Base-by-base conservation (phyloP, 2,113 vertebrate genomes). In the Thunnus thynnus region DNA sequence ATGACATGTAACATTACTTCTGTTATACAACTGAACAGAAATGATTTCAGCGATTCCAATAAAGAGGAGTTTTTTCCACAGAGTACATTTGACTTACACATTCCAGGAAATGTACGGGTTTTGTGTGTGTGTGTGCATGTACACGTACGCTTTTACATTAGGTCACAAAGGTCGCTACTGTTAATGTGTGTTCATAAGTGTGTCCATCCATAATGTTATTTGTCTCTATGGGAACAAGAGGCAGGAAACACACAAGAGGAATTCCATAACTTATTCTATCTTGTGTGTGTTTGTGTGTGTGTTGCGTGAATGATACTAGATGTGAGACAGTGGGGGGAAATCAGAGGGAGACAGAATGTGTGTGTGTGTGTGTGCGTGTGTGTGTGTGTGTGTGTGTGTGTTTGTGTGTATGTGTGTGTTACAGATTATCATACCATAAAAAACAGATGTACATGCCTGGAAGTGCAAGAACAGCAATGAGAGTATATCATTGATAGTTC, bases 171-270 rank as follows among this genome's bases (percentile, higher is more conserved):
- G 70, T 69, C 30, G 44, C 65, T 41, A 47, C n/a, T 67, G 17
- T 48, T 62, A 76, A 57, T 41, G 27, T 63, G 27, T 83, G 57
- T 22, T 71, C 32, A 46, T 62, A 65, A 82, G 83, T 82, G 65
- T 63, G 50, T 76, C 41, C 61, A 78, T 76, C 51, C 66, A 73
- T 76, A 63, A 85, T 65, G 47, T 16, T 83, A 70, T 84, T 81
- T 78, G 72, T 78, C 58, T 79, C 73, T 57, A 79, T 71, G 81
- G 67, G 36, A 86, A 85, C 82, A 67, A 51, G 76, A 71, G 16
- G 22, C 76, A 64, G 76, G 75, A 89, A 89, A 78, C 63, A 70
- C 14, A 75, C 61, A 67, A 63, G 47, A 74, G 67, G 12, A 76
- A 77, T 20, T 71, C 36, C 54, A 63, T 46, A n/a, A 55, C 36